Percentiles rank a stretch among this genome's conserved stretches.
phyloP scores from a whole-genome alignment of 2,888 invertebrate species.

The Ophion costatus region DNA sequence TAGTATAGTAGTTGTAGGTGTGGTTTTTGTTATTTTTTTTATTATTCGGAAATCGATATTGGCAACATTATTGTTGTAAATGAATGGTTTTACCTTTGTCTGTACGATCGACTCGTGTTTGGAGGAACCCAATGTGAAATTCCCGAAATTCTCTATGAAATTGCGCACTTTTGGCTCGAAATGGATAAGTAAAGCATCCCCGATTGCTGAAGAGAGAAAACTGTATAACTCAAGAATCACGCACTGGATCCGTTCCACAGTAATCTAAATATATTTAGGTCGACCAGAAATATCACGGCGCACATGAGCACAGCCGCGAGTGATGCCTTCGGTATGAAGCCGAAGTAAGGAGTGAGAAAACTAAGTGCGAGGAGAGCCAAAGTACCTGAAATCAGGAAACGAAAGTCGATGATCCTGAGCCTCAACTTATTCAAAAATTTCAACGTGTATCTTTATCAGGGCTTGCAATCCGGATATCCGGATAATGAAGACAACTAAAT shows the following conservation, averaged over 20 bases:
- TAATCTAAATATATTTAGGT: constrained; percentile 83
- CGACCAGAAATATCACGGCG: constrained; percentile 94
- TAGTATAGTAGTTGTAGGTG: background rate
- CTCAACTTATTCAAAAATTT: too few relatives aligned
- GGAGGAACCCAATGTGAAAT: background rate
- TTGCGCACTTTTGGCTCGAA: background rate
- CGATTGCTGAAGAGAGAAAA: constrained; percentile 6
- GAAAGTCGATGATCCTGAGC: constrained; percentile 1
- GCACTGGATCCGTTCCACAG: constrained; percentile 86
- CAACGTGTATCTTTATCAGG: too few relatives aligned
- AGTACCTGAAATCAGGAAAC: constrained; percentile 85
- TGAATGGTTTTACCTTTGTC: background rate
- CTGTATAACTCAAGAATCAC: constrained; percentile 62
- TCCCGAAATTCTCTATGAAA: background rate
- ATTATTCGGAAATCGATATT: background rate
- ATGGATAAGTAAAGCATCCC: background rate
- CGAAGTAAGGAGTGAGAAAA: constrained; percentile 94
- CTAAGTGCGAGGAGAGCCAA: constrained; percentile 92
- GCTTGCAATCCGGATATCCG: too few relatives aligned
- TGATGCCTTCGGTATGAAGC: constrained; percentile 93
- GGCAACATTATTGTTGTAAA: background rate
- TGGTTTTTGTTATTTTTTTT: background rate
- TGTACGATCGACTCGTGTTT: background rate
- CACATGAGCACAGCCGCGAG: constrained; percentile 95
- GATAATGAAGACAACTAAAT: too few relatives aligned